Evolutionary conservation across 53 echinoderm and acorn worm species (phyloP).

Genomic region (Echinarachnius parma): DNA sequence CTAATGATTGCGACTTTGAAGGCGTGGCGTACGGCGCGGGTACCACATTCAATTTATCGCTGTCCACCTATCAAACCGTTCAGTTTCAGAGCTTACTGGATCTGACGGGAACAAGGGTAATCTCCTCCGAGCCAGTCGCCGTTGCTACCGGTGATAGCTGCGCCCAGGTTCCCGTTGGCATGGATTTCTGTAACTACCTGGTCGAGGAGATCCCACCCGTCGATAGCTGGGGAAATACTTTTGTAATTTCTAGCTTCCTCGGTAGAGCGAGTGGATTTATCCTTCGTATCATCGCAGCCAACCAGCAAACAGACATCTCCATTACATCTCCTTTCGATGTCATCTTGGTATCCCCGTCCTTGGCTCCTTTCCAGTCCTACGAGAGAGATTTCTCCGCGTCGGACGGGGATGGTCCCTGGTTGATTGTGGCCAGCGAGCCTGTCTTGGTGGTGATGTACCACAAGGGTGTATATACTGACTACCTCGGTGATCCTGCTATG

Average conservation of each 20-base stretch:
- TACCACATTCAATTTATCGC: conserved; percentile 45
- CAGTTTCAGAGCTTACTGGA: conserved; percentile 79
- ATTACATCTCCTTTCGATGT: conserved; percentile 47
- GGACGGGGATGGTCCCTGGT: conserved; percentile 45
- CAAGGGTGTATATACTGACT: conserved; percentile 72
- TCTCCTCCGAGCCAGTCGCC: conserved; percentile 58
- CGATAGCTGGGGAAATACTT: conserved; percentile 72
- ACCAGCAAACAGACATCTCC: conserved; percentile 54
- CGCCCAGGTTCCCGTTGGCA: conserved; percentile 61
- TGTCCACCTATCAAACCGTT: conserved; percentile 60
- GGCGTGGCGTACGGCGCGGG: conserved; percentile 37
- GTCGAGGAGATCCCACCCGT: conserved; percentile 86
- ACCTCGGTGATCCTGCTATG: conserved; percentile 81
- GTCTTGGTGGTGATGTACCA: conserved; percentile 78
- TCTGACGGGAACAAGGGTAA: conserved; percentile 66
- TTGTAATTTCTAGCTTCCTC: conserved; percentile 66
- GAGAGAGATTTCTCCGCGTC: conserved; percentile 57
- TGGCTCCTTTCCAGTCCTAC: conserved; percentile 39
- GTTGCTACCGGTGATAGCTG: conserved; percentile 82
- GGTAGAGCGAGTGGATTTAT: conserved; percentile 77
- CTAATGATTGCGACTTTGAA: conserved; percentile 38
- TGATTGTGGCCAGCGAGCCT: conserved; percentile 61
- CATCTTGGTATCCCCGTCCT: conserved; percentile 16
- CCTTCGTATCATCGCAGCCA: conserved; percentile 66
- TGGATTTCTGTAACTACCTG: conserved; percentile 76